Percentiles rank a stretch among this genome's conserved stretches.
Conservation (phyloP, 30 jellyfish, hydroid and myxozoan genomes). For the Catostylus mosaicus region DNA sequence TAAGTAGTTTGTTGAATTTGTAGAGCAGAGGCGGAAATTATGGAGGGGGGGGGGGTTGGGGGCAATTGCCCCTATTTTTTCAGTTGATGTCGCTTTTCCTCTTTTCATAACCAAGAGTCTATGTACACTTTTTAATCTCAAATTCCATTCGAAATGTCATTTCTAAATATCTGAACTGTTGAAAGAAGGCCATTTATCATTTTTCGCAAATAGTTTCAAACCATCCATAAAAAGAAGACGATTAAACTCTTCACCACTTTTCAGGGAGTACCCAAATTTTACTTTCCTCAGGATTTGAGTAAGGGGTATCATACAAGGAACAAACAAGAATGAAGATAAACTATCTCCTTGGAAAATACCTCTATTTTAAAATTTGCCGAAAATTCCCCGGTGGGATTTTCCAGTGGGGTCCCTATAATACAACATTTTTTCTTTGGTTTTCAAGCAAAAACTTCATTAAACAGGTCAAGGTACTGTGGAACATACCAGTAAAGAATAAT, state of each 20-base stretch:
- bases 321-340: slow-evolving; percentile 27
- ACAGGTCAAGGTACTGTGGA: background rate
- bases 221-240: slow-evolving; percentile 30
- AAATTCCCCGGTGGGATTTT: slow-evolving; percentile 4
- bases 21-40: too few relatives aligned
- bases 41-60: too few relatives aligned
- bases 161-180: slow-evolving; percentile 18
- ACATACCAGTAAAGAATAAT: background rate
- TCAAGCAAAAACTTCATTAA: background rate
- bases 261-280: slow-evolving; percentile 4
- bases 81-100: slow-evolving; percentile 25
- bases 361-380: slow-evolving; percentile 14
- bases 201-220: slow-evolving; percentile 7
- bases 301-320: slow-evolving; percentile 24
- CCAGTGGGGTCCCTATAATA: background rate
- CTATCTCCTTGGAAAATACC: slow-evolving; percentile 33
- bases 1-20: too few relatives aligned
- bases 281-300: slow-evolving; percentile 34
- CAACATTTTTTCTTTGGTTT: background rate
- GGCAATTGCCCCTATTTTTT: background rate
- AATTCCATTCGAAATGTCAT: slow-evolving; percentile 11
- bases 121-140: slow-evolving; percentile 10
- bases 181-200: slow-evolving; percentile 5
- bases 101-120: slow-evolving; percentile 16
- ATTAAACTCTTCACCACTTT: slow-evolving; percentile 5